These are phyloP conservation scores for Chelonia mydas DNA, from an alignment of 2,797 vertebrate species.

Conservation along the genomic window DNA sequence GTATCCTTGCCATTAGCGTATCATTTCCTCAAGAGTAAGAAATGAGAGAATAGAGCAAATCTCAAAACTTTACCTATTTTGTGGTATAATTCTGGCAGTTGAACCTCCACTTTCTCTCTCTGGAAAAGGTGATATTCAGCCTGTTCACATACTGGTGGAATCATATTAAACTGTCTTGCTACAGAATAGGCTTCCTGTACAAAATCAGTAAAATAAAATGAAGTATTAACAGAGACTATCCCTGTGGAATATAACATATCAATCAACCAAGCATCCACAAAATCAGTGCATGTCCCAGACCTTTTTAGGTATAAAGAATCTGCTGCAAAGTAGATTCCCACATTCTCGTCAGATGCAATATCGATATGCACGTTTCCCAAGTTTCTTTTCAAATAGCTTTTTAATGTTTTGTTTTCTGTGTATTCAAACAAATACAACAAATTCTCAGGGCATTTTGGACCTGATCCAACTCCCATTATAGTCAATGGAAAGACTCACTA, in stretches of 20 bases:
- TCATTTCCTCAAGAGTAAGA: rapidly evolving
- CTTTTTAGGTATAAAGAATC: rapidly evolving
- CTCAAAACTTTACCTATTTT: conserved; percentile 91
- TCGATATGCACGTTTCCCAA: too few species aligned
- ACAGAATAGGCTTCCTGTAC: conserved; percentile 96
- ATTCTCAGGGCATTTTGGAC: neutral
- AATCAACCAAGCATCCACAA: neutral
- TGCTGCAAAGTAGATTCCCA: rapidly evolving
- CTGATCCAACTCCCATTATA: neutral
- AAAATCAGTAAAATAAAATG: neutral
- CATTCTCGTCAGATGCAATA: neutral
- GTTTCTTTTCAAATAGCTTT: neutral
- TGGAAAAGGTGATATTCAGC: conserved; percentile 99
- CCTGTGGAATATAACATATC: neutral
- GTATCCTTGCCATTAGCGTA: neutral
- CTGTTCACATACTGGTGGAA: conserved; percentile 97
- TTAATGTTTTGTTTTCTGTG: neutral
- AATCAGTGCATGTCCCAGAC: neutral
- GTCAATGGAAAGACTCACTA: neutral
- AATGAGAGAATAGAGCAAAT: neutral
- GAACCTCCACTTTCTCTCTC: conserved; percentile 98
- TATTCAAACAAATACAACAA: neutral
- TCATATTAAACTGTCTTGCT: conserved; percentile 98
- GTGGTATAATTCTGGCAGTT: conserved; percentile 96
- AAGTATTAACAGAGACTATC: rapidly evolving